Base-by-base conservation (phyloP, 1,140 invertebrate species). In the Drosophila bocki region DNA sequence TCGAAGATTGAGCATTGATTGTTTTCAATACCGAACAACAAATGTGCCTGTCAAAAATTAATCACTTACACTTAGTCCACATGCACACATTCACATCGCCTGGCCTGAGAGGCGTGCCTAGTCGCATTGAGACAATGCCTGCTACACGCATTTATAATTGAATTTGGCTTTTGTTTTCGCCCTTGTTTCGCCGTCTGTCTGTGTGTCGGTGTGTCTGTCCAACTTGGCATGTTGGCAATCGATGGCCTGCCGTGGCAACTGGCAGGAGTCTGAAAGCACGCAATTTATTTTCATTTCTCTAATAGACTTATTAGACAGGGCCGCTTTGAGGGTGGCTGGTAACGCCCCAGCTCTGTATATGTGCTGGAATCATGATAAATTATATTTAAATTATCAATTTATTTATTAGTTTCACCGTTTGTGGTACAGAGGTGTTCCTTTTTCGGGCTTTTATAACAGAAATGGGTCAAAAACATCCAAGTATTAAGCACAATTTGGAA, bases 271-370 rank as follows among this genome's bases (percentile, higher is more conserved):
- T 80, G 80, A 80, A 86, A 91, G 86, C 85, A 91, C 86, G 86
- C 86, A 90, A 90, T 90, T 85, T 91, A 86, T 90, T 90, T 90
- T 91, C 85, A 90, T 90, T 90, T 80, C 78, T 91, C 82, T 90
- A 90, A 90, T 90, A 90, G 85, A 90, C 86, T 90, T 90, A 90
- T 90, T 86, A 90, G 85, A 58, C 75, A 64, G 68, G 50, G 26
- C 44, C 75, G 58, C 54, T 17, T 3, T 9, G 19, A 45, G 15
- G 35, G 29, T 41, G 37, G 53, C 22, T 47, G 22, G 17, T 17
- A 42, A 17, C 26, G 37, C 12, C 7, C 37, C 47, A 37, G 69
- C 56, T 71, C 69, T 35, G 22, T 22, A 45, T 57, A 35, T 59
- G 35, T 32, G 37, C 60, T 67, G 47, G 50, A 44, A 68, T 68